Evolutionary conservation across 2,113 vertebrate genomes (phyloP).

Genomic region (Antechinus stuartii): DNA sequence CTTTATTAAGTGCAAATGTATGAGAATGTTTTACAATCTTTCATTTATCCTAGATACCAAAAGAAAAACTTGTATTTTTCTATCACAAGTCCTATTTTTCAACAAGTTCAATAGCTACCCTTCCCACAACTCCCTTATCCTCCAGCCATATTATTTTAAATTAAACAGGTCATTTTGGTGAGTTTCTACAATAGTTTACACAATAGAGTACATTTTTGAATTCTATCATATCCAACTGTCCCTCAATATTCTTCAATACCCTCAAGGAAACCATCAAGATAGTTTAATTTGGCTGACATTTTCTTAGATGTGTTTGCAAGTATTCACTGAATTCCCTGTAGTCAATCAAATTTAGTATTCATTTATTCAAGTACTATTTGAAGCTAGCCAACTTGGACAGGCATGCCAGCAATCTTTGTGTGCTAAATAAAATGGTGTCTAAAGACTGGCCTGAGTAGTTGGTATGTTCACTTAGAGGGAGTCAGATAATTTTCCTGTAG

Average conservation of each 20-base stretch:
- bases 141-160: constrained; percentile 3
- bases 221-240: constrained; percentile 41
- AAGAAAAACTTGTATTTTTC: constrained; percentile 12
- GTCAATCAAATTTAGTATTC: constrained; percentile 51
- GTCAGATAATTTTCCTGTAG: constrained; percentile 38
- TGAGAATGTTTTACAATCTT: background rate
- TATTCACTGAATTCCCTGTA: constrained; percentile 44
- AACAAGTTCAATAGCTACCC: background rate
- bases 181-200: constrained; percentile 41
- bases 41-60: background rate
- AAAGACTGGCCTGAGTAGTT: constrained; percentile 41
- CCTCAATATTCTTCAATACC: constrained; percentile 54
- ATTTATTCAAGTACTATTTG: constrained; percentile 64
- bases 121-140: background rate
- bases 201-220: constrained; percentile 42
- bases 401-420: constrained; percentile 45
- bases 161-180: background rate
- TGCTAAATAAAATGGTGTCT: constrained; percentile 44
- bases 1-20: background rate
- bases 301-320: constrained; percentile 56
- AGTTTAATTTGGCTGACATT: constrained; percentile 64
- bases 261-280: constrained; percentile 51
- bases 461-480: constrained; percentile 52
- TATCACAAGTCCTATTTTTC: background rate
- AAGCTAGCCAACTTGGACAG: constrained; percentile 49